phyloP scores from a whole-genome alignment of 2,888 invertebrate genomes.

The Cephus rjabovi region DNA sequence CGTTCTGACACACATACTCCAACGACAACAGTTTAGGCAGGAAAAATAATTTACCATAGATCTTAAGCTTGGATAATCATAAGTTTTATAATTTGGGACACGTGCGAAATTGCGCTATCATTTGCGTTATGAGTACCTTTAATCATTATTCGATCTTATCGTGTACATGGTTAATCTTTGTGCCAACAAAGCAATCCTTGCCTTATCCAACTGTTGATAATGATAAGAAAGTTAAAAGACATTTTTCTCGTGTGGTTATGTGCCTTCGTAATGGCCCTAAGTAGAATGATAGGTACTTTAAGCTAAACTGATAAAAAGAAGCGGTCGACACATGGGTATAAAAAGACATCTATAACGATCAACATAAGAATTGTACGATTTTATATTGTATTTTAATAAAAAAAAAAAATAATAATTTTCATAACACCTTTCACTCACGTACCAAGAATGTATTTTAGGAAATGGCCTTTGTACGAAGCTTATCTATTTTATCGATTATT shows the following conservation, averaged over 20 bases:
- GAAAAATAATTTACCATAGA: not conserved
- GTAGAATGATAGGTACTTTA: no score
- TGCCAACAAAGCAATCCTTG: not conserved
- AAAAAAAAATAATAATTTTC: constrained; percentile 23
- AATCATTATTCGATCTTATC: not conserved
- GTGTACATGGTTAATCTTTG: not conserved
- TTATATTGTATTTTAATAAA: constrained; percentile 48
- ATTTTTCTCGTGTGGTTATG: not conserved
- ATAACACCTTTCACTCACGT: not conserved
- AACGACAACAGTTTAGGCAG: not conserved
- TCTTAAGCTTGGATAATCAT: not conserved
- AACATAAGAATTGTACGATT: constrained; percentile 19
- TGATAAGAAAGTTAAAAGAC: not conserved
- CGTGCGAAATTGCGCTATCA: not conserved
- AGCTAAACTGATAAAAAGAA: no score
- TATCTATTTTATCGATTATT: not conserved
- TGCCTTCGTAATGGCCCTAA: not conserved
- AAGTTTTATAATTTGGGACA: not conserved
- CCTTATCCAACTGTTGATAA: not conserved
- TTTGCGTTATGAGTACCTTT: not conserved
- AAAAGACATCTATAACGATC: not conserved
- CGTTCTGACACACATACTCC: not conserved
- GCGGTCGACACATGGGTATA: not conserved
- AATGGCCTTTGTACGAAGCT: not conserved
- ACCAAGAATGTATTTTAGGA: not conserved